Conservation (phyloP, 2,113 vertebrate species). For the Tragelaphus imberbis region DNA sequence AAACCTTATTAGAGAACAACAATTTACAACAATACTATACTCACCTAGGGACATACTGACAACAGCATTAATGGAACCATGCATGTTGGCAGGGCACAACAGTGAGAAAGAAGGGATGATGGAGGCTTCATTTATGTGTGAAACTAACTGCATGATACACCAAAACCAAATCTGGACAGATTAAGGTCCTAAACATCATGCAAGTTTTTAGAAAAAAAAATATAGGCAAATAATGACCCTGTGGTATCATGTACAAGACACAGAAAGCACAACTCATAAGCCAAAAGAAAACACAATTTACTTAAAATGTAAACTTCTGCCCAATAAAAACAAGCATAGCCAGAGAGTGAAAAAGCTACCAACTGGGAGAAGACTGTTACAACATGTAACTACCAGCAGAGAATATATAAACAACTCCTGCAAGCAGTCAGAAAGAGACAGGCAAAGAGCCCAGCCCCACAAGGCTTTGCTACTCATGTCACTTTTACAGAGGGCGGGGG, state of each 20-base stretch:
- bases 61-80: neutral
- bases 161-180: neutral
- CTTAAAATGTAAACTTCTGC: neutral
- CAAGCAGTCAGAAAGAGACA: neutral
- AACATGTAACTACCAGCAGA: neutral
- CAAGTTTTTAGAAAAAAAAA: neutral
- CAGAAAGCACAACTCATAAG: neutral
- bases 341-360: neutral
- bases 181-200: neutral
- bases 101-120: neutral
- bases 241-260: neutral
- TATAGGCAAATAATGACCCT: neutral
- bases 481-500: fast-evolving
- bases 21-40: neutral
- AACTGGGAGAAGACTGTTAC: neutral
- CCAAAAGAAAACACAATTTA: neutral
- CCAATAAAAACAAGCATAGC: neutral
- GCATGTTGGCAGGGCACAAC: neutral
- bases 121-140: neutral
- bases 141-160: neutral
- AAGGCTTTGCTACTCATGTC: neutral
- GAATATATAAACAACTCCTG: neutral
- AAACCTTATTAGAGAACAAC: neutral
- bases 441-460: neutral
- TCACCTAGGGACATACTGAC: neutral